These are phyloP conservation scores for Mylabris sibirica DNA, from an alignment of 2,888 invertebrate genomes.

Conservation along the genomic window DNA sequence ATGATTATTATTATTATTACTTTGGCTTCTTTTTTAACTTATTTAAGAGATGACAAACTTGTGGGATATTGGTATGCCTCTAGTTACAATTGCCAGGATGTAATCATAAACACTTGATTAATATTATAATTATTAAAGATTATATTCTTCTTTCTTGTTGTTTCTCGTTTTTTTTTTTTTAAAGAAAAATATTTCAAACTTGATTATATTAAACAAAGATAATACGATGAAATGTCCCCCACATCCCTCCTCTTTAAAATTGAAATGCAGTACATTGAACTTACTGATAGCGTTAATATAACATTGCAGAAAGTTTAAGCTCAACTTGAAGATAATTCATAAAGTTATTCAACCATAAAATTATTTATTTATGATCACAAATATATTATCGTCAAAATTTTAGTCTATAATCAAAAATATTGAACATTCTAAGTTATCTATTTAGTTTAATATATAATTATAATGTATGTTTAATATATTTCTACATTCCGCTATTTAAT, in stretches of 20 bases:
- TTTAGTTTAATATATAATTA: no score
- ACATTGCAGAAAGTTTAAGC: conserved; percentile 12
- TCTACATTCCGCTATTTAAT: no score
- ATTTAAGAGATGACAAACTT: no score
- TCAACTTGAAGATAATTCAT: conserved; percentile 5
- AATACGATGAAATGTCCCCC: neutral
- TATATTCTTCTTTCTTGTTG: no score
- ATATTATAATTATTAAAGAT: no score
- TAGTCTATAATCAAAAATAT: conserved; percentile 3
- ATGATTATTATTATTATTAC: no score
- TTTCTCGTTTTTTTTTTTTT: neutral
- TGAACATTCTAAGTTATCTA: no score
- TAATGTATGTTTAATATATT: no score
- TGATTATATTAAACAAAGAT: neutral
- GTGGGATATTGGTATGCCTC: no score
- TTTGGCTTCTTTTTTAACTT: no score
- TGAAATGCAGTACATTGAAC: conserved; percentile 16
- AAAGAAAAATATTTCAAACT: neutral
- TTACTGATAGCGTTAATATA: conserved; percentile 8
- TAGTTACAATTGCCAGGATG: no score
- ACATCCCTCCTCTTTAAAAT: neutral
- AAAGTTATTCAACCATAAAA: conserved; percentile 3
- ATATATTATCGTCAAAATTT: neutral
- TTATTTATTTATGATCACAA: conserved; percentile 6
- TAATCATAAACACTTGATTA: no score